A percentile compares a stretch with the other conserved stretches of the same genome.
Evolutionary conservation across 1,140 invertebrate genomes (phyloP).

Genomic region (Drosophila chauvacae): DNA sequence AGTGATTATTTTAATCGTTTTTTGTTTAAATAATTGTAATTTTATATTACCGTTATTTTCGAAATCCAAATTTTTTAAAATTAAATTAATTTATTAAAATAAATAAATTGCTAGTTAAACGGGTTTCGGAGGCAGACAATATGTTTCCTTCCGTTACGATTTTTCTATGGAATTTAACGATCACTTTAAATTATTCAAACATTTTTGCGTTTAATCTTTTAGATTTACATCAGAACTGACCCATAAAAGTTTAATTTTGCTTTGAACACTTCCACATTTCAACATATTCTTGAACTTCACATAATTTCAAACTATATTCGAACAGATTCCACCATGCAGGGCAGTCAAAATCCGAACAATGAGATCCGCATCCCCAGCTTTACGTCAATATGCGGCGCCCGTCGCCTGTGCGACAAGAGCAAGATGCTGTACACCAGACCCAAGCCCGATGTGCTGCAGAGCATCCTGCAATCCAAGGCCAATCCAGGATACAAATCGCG

Average conservation of each 20-base stretch:
- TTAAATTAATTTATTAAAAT: too few species aligned
- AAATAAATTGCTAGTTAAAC: neutral
- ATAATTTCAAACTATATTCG: neutral
- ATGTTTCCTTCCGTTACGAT: neutral
- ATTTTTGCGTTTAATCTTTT: neutral
- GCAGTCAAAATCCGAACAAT: conserved; percentile 58
- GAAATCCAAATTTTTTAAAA: too few species aligned
- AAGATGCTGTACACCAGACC: conserved; percentile 76
- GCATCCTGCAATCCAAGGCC: conserved; percentile 77
- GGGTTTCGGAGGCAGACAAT: neutral
- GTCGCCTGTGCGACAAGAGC: conserved; percentile 64
- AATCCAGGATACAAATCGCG: conserved; percentile 78
- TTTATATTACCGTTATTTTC: neutral
- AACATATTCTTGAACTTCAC: neutral
- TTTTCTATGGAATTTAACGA: neutral
- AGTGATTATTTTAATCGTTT: too few species aligned
- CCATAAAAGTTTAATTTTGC: neutral
- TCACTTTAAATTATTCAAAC: neutral
- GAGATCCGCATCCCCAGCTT: conserved; percentile 60
- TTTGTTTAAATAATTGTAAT: neutral
- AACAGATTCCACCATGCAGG: conserved; percentile 43
- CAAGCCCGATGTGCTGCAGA: conserved; percentile 75
- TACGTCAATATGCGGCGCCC: conserved; percentile 60
- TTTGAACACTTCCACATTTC: neutral
- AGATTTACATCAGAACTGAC: neutral